These are phyloP conservation scores for Panthera uncia DNA, from an alignment of 2,113 vertebrate genomes.

Conservation along the genomic window DNA sequence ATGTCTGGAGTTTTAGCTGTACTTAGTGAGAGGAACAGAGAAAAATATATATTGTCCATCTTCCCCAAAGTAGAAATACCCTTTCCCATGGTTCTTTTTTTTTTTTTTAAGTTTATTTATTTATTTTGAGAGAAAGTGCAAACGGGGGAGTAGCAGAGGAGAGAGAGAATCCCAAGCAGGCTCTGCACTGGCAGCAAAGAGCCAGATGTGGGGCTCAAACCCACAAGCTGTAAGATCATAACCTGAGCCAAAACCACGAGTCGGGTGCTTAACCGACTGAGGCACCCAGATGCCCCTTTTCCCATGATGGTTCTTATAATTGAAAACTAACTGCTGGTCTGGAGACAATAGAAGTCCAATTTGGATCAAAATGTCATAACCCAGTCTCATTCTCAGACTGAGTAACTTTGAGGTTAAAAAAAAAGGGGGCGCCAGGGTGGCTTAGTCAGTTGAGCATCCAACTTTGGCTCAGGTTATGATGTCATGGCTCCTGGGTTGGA, in stretches of 20 bases:
- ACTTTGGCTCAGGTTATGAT: too few relatives aligned
- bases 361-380: not conserved
- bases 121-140: too few relatives aligned
- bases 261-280: too few relatives aligned
- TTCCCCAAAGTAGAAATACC: not conserved
- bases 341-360: not conserved
- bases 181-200: too few relatives aligned
- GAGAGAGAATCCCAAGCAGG: too few relatives aligned
- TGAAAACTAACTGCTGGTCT: not conserved
- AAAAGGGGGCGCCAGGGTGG: not conserved
- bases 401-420: not conserved
- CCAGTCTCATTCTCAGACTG: not conserved
- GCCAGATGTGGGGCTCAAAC: too few relatives aligned
- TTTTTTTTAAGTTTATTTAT: too few relatives aligned
- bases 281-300: not conserved
- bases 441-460: too few relatives aligned
- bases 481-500: too few relatives aligned
- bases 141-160: too few relatives aligned
- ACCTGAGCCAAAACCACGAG: too few relatives aligned
- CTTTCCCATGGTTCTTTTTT: not conserved
- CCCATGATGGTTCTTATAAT: not conserved
- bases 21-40: not conserved
- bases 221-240: too few relatives aligned
- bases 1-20: not conserved
- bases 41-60: not conserved